Conservation (phyloP, 1,140 invertebrate species). For the Fopius arisanus region DNA sequence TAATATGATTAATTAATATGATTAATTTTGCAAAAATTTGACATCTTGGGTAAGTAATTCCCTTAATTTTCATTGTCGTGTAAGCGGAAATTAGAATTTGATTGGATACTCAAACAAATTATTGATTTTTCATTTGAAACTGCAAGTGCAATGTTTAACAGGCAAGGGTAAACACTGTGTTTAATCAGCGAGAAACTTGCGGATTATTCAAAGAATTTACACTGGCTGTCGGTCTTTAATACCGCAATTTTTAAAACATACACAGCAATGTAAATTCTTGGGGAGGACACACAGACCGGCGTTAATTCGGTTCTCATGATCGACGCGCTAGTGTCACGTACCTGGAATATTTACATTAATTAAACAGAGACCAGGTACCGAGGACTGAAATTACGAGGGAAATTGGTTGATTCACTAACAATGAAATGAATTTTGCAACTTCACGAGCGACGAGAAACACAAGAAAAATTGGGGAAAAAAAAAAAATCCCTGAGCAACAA, state of each 20-base stretch:
- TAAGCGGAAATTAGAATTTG: no score
- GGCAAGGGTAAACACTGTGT: no score
- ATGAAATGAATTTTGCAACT: neutral
- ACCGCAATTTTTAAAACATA: constrained; percentile 10
- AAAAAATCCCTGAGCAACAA: no score
- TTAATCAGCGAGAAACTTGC: neutral
- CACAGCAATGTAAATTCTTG: neutral
- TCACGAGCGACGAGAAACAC: no score
- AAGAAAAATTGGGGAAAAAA: neutral
- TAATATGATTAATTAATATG: no score
- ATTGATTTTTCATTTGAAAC: no score
- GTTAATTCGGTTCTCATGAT: constrained; percentile 19
- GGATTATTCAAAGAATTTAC: constrained; percentile 41
- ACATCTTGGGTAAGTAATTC: no score
- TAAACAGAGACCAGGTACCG: constrained; percentile 7
- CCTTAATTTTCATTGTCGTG: no score
- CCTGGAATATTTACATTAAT: constrained; percentile 32
- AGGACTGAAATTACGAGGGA: neutral
- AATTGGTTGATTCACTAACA: neutral
- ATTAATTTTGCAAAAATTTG: no score
- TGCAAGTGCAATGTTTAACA: no score
- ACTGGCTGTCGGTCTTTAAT: constrained; percentile 20
- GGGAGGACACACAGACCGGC: neutral
- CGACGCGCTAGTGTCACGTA: constrained; percentile 23
- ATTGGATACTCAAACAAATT: no score